Conservation (phyloP, 2,888 invertebrate genomes). For the Onchidella celtica region DNA sequence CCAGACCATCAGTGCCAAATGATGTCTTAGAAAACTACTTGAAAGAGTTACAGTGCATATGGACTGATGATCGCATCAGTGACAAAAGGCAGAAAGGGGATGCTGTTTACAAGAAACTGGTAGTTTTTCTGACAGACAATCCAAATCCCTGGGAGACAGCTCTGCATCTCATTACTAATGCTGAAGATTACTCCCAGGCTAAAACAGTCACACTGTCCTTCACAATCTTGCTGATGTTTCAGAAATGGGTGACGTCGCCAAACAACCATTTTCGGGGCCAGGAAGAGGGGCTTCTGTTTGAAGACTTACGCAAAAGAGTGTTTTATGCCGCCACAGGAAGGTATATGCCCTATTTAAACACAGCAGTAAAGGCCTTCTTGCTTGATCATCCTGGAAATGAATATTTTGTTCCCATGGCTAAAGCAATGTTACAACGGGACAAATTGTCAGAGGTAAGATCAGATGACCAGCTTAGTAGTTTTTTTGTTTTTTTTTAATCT, state of each 20-base stretch:
- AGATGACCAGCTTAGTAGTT: not conserved
- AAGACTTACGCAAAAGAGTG: slow-evolving; percentile 59
- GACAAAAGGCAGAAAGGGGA: slow-evolving; percentile 33
- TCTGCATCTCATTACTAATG: slow-evolving; percentile 36
- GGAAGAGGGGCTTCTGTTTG: slow-evolving; percentile 53
- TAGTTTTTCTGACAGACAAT: not conserved
- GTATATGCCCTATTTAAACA: slow-evolving; percentile 66
- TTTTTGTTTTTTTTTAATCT: not conserved
- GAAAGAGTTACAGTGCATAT: slow-evolving; percentile 29
- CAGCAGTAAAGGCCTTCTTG: slow-evolving; percentile 63
- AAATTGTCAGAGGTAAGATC: slow-evolving; percentile 42
- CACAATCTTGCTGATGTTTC: slow-evolving; percentile 65
- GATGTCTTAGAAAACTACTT: slow-evolving; percentile 23
- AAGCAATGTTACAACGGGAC: not conserved
- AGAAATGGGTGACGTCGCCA: slow-evolving; percentile 57
- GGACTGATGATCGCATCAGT: slow-evolving; percentile 23
- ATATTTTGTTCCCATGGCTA: slow-evolving; percentile 61
- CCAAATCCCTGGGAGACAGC: slow-evolving; percentile 53
- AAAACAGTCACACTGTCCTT: slow-evolving; percentile 64
- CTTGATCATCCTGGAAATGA: slow-evolving; percentile 65
- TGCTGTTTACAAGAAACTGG: slow-evolving; percentile 16
- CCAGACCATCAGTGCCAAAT: not conserved
- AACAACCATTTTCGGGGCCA: slow-evolving; percentile 30
- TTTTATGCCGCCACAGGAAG: slow-evolving; percentile 60
- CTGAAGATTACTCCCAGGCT: slow-evolving; percentile 46